Evolutionary conservation across 2,113 vertebrate genomes (phyloP).

Genomic region (Actenoides lindsayi): DNA sequence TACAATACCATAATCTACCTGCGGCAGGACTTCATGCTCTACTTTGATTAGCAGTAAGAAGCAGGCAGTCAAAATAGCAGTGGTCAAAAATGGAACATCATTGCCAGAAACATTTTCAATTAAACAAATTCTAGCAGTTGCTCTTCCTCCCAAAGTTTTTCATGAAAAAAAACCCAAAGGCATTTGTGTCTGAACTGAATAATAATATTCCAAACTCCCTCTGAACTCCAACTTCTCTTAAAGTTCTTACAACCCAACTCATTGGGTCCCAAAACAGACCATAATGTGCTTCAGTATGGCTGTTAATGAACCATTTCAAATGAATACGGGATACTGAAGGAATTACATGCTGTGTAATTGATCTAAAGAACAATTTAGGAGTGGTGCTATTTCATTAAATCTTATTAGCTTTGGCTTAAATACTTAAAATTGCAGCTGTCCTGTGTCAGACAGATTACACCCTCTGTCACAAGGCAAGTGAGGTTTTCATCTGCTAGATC

Average conservation of each 20-base stretch:
- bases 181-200: not conserved
- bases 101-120: not conserved
- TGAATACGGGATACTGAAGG: constrained; percentile 5
- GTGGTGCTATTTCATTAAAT: constrained; percentile 49
- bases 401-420: constrained; percentile 45
- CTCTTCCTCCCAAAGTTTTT: not conserved
- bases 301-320: constrained; percentile 48
- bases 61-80: not conserved
- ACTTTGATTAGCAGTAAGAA: not conserved
- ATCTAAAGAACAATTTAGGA: constrained; percentile 51
- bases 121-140: not conserved
- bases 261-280: not conserved
- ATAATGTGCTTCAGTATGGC: not conserved
- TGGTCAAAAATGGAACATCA: not conserved
- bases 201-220: not conserved
- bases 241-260: not conserved
- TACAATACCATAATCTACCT: not conserved
- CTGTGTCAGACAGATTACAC: constrained; percentile 13
- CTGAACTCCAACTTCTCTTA: not conserved
- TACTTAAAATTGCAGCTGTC: constrained; percentile 35
- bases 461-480: not conserved
- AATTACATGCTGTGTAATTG: constrained; percentile 56
- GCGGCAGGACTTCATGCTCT: not conserved
- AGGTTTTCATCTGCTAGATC: not conserved
- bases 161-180: not conserved